phyloP scores from a whole-genome alignment of 2,797 vertebrate species.

The Malacoraja senta region DNA sequence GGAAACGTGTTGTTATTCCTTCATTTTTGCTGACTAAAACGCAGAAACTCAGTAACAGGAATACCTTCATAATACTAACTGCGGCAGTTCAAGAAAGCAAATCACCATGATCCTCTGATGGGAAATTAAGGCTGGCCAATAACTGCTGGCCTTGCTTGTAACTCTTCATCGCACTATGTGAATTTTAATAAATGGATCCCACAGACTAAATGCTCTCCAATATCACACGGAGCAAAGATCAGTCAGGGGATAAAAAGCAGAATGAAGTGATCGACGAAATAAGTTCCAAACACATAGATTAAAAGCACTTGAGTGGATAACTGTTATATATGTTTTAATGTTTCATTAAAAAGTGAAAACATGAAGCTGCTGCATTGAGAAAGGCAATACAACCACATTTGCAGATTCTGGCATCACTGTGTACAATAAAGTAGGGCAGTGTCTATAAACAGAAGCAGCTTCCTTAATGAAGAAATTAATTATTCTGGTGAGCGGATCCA shows the following conservation, averaged over 20 bases:
- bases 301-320: neutral
- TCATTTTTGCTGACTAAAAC: too few relatives aligned
- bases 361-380: neutral
- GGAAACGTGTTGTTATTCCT: too few relatives aligned
- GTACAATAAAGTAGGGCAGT: neutral
- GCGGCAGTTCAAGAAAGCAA: too few relatives aligned
- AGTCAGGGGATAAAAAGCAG: neutral
- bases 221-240: neutral
- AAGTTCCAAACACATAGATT: neutral
- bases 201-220: neutral
- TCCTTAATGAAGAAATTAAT: neutral
- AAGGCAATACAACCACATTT: neutral
- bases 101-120: too few relatives aligned
- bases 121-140: too few relatives aligned
- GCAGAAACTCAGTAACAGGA: too few relatives aligned
- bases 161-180: too few relatives aligned
- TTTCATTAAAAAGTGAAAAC: conserved; percentile 5
- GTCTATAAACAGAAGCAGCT: neutral
- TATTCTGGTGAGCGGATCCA: neutral
- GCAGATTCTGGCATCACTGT: neutral
- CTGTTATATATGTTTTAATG: neutral
- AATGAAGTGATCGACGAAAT: neutral
- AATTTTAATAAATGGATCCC: neutral
- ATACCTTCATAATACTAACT: too few relatives aligned
- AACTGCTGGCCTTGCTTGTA: too few relatives aligned